Evolutionary conservation across 2,113 vertebrate genomes (phyloP).

Genomic region (Cygnus atratus): DNA sequence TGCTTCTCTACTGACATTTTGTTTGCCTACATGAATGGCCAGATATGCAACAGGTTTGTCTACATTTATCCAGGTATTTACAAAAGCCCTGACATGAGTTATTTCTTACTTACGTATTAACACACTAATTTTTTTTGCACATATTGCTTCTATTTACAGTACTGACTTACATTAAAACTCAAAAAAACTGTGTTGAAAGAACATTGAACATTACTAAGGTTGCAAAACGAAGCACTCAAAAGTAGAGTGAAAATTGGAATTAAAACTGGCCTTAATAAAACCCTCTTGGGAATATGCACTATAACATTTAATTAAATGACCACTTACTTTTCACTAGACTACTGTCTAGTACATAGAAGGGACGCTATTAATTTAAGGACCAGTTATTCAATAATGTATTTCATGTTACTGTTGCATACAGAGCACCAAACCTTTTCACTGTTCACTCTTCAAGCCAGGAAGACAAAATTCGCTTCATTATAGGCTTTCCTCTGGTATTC

Average conservation of each 20-base stretch:
- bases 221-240: background rate
- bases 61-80: background rate
- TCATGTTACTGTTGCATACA: background rate
- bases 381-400: background rate
- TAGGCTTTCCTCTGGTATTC: background rate
- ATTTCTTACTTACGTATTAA: background rate
- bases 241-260: background rate
- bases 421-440: background rate
- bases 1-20: background rate
- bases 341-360: background rate
- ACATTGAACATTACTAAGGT: background rate
- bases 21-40: background rate
- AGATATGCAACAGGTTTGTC: background rate
- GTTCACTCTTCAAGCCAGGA: background rate
- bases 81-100: background rate
- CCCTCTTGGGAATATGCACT: background rate
- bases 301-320: background rate
- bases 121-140: background rate
- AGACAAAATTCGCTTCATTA: background rate
- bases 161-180: rapidly evolving
- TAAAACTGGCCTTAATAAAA: background rate
- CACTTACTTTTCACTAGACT: background rate
- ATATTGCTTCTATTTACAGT: background rate
- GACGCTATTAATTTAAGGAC: background rate
- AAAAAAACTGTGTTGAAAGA: background rate